These are phyloP conservation scores for Varanus salvator DNA, from an alignment of 2,113 vertebrate species.

Conservation along the genomic window DNA sequence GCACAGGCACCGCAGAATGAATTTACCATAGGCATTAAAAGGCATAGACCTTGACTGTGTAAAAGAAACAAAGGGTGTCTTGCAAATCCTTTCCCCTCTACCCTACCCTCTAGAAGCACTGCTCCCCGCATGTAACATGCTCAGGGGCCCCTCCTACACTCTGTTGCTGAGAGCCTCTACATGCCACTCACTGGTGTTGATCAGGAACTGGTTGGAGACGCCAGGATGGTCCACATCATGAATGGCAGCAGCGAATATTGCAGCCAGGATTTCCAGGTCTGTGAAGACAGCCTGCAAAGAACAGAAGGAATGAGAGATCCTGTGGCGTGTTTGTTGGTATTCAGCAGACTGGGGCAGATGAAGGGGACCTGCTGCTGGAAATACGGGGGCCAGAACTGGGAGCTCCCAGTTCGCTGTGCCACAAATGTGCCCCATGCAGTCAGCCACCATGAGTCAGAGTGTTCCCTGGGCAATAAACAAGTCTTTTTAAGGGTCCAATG, in stretches of 20 bases:
- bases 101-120: neutral
- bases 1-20: neutral
- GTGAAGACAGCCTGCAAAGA: constrained; percentile 89
- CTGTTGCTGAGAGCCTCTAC: neutral
- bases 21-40: neutral
- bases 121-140: neutral
- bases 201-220: constrained; percentile 96
- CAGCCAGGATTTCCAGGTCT: constrained; percentile 92
- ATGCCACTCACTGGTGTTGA: constrained; percentile 90
- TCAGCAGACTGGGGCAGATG: neutral
- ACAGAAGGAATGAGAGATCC: neutral
- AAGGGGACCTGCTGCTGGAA: neutral
- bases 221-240: constrained; percentile 96
- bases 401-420: neutral
- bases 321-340: no score
- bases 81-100: neutral
- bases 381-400: neutral
- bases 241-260: constrained; percentile 92
- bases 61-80: neutral
- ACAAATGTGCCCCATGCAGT: neutral
- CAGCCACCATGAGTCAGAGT: neutral
- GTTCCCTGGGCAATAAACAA: neutral
- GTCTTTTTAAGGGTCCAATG: neutral
- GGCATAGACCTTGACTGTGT: neutral
- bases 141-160: fast-evolving